These are phyloP conservation scores for Palythoa heliodiscus DNA, from an alignment of 92 coral and sea anemone genomes.

Conservation along the genomic window DNA sequence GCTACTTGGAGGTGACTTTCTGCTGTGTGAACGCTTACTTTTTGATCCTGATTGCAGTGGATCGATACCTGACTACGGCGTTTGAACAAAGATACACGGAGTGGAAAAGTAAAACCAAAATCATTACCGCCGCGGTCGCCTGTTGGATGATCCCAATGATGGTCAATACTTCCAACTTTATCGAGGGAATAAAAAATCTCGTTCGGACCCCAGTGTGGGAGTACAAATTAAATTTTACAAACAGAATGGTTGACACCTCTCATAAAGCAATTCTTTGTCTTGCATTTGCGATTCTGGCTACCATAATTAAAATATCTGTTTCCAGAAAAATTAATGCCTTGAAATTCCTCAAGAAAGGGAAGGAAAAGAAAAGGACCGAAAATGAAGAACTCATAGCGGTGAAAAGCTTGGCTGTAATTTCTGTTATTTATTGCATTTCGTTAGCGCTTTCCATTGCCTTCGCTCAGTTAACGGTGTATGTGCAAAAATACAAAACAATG, in stretches of 20 bases:
- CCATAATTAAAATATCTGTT: background rate
- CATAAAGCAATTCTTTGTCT: slow-evolving; percentile 5
- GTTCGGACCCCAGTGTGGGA: background rate
- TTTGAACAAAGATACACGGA: slow-evolving; percentile 18
- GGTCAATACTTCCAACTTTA: background rate
- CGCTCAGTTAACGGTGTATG: background rate
- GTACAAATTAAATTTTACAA: background rate
- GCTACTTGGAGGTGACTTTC: background rate
- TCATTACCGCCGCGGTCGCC: background rate
- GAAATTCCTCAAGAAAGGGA: background rate
- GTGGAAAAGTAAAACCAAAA: slow-evolving; percentile 22
- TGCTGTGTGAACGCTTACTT: slow-evolving; percentile 5
- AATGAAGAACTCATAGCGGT: background rate
- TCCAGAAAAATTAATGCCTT: background rate
- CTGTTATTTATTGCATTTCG: slow-evolving; percentile 3
- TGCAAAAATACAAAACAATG: slow-evolving; percentile 13
- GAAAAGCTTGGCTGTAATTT: background rate
- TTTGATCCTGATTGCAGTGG: background rate
- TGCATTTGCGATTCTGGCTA: background rate
- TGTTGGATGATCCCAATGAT: slow-evolving; percentile 20
- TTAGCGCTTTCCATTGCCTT: slow-evolving; percentile 12
- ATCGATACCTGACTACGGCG: slow-evolving; percentile 21
- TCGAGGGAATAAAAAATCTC: background rate
- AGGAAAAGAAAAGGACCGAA: background rate
- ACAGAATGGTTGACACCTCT: background rate